Conservation (phyloP, 2,888 invertebrate genomes). For the Torymus aiolomorphi region DNA sequence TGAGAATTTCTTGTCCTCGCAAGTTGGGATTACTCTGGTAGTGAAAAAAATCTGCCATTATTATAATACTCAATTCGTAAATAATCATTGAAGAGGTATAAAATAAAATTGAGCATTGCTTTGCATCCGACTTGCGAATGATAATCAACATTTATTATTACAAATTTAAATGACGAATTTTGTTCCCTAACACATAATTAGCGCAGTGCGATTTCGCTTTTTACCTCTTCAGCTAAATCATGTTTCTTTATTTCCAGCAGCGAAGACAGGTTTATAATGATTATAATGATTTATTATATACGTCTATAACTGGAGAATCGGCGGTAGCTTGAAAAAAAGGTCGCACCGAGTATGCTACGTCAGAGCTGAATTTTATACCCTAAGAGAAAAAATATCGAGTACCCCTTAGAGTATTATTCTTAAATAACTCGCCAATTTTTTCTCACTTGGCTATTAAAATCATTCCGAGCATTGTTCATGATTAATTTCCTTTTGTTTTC, state of each 20-base stretch:
- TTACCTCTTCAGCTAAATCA: too few relatives aligned
- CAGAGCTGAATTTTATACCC: neutral
- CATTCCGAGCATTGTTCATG: too few relatives aligned
- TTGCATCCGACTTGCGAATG: too few relatives aligned
- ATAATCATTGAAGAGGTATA: neutral
- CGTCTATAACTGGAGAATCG: constrained; percentile 26
- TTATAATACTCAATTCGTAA: constrained; percentile 35
- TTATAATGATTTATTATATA: constrained; percentile 26
- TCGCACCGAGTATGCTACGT: constrained; percentile 40
- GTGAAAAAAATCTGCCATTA: constrained; percentile 1
- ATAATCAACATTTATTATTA: too few relatives aligned
- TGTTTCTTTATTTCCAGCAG: neutral
- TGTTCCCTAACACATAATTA: too few relatives aligned
- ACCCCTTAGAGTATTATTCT: too few relatives aligned
- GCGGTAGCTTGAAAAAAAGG: constrained; percentile 27
- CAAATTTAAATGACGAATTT: too few relatives aligned
- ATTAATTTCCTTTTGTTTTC: too few relatives aligned
- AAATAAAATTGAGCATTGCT: neutral
- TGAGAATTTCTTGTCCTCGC: constrained; percentile 25
- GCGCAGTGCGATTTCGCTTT: neutral
- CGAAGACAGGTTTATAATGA: constrained; percentile 31
- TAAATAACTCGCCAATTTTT: too few relatives aligned
- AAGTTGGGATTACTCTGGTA: constrained; percentile 9
- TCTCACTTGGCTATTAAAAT: too few relatives aligned
- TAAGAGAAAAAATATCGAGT: too few relatives aligned